Conservation (phyloP, 2,797 vertebrate genomes). For the Arnoldichthys spilopterus region DNA sequence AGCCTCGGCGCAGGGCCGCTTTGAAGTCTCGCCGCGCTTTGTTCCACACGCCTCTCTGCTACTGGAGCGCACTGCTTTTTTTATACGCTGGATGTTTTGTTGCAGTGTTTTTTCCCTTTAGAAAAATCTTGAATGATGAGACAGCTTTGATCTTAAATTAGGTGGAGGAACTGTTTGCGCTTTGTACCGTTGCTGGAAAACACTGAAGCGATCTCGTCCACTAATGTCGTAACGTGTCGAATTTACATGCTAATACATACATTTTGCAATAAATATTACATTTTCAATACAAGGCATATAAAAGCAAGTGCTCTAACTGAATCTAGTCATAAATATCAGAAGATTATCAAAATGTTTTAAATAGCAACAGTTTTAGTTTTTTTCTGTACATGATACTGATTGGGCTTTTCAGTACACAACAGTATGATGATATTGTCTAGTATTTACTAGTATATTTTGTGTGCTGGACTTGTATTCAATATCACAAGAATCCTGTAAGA, state of each 20-base stretch:
- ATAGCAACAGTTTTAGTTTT: no score
- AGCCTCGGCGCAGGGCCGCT: constrained; percentile 58
- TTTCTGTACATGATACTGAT: no score
- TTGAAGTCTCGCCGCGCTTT: constrained; percentile 80
- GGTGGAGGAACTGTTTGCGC: constrained; percentile 58
- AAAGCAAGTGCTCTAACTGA: no score
- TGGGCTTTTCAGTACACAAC: no score
- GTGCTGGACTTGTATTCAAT: no score
- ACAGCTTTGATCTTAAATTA: constrained; percentile 77
- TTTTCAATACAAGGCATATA: no score
- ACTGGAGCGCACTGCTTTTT: constrained; percentile 24
- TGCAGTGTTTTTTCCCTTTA: constrained; percentile 36
- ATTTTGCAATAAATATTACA: not conserved
- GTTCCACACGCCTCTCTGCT: constrained; percentile 62
- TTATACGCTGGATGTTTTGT: constrained; percentile 51
- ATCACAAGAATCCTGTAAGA: no score
- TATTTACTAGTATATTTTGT: no score
- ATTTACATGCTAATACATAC: no score
- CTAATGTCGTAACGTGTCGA: not conserved
- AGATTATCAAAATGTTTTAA: no score
- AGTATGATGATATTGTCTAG: no score
- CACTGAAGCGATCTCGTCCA: not conserved
- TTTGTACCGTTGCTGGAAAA: constrained; percentile 1
- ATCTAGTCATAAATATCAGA: no score
- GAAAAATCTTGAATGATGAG: constrained; percentile 53